phyloP scores from a whole-genome alignment of 2,797 vertebrate genomes.

The Dryobates pubescens region DNA sequence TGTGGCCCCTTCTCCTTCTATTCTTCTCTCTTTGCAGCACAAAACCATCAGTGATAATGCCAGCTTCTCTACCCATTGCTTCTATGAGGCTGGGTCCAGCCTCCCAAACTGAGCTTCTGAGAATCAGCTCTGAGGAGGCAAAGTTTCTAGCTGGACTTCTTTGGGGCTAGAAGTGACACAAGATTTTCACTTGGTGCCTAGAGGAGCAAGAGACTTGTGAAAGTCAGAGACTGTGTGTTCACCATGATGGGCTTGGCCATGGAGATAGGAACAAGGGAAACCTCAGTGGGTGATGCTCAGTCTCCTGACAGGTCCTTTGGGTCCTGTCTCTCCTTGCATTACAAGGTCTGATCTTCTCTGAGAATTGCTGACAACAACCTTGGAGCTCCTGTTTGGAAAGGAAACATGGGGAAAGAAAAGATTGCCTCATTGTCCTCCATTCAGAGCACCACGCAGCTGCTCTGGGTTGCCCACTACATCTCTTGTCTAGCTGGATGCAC shows the following conservation, averaged over 20 bases:
- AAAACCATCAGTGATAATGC: neutral
- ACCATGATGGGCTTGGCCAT: fast-evolving
- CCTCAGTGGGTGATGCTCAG: neutral
- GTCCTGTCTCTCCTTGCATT: neutral
- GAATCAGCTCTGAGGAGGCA: fast-evolving
- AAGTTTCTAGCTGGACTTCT: neutral
- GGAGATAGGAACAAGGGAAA: neutral
- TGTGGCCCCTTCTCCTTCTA: neutral
- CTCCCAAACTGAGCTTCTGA: neutral
- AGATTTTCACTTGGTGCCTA: neutral
- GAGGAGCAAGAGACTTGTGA: neutral
- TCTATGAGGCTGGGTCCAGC: neutral
- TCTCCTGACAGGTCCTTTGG: neutral
- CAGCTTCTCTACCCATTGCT: neutral
- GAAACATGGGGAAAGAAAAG: neutral
- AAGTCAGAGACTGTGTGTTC: neutral
- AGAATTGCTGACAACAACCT: neutral
- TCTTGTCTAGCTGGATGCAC: fast-evolving
- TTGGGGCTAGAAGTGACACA: neutral
- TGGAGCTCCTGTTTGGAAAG: neutral
- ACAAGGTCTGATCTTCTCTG: neutral
- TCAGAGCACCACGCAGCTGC: neutral
- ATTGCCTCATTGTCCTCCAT: neutral
- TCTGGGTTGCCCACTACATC: neutral
- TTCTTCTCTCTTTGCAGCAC: neutral